These are phyloP conservation scores for Drosophila hamatofila DNA, from an alignment of 2,888 invertebrate species.

Conservation along the genomic window DNA sequence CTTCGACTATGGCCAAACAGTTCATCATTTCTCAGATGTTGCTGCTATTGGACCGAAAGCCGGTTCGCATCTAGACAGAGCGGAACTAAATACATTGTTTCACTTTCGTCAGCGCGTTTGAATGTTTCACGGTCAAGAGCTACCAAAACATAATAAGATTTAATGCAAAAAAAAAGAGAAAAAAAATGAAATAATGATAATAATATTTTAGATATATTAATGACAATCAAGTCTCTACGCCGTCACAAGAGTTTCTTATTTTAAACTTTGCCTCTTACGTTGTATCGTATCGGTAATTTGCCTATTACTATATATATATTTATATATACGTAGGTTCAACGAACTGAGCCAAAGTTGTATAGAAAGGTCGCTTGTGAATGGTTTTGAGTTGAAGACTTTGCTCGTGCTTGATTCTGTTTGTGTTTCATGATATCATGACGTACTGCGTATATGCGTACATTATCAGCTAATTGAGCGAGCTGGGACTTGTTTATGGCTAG, in stretches of 20 bases:
- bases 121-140: constrained; percentile 75
- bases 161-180: constrained; percentile 15
- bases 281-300: constrained; percentile 75
- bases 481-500: constrained; percentile 33
- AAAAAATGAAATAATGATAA: constrained; percentile 29
- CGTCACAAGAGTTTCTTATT: constrained; percentile 34
- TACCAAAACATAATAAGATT: constrained; percentile 67
- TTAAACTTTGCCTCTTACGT: constrained; percentile 49
- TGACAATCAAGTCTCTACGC: constrained; percentile 54
- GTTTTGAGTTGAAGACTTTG: constrained; percentile 9
- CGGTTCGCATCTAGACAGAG: constrained; percentile 58
- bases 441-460: constrained; percentile 31
- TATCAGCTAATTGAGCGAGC: constrained; percentile 62
- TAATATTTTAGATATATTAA: constrained; percentile 44
- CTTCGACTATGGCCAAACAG: constrained; percentile 19
- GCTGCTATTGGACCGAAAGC: constrained; percentile 46
- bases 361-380: constrained; percentile 67
- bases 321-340: constrained; percentile 55
- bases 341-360: constrained; percentile 53
- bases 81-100: constrained; percentile 72
- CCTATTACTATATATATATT: constrained; percentile 53
- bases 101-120: constrained; percentile 65
- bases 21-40: constrained; percentile 40
- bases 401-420: constrained; percentile 21
- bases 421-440: constrained; percentile 54